Evolutionary conservation across 1,140 invertebrate species (phyloP).

Genomic region (Andrena cerasifolii): DNA sequence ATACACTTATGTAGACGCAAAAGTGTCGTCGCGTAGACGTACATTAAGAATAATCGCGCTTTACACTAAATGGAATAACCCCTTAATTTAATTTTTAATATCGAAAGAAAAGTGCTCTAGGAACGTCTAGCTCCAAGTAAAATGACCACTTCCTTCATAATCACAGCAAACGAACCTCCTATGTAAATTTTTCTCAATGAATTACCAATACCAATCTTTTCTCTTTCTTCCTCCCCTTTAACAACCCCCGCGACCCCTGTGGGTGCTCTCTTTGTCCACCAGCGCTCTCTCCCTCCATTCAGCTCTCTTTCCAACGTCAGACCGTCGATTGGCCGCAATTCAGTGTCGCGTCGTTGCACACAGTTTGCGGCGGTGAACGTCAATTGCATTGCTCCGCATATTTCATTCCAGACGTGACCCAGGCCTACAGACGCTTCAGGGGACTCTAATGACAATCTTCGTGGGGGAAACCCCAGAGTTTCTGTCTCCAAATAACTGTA

Average conservation of each 20-base stretch:
- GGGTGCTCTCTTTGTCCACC: not conserved
- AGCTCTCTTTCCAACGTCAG: slow-evolving; percentile 35
- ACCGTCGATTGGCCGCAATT: slow-evolving; percentile 70
- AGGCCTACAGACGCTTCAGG: slow-evolving; percentile 22
- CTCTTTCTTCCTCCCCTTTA: not conserved
- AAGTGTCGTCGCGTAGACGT: too few relatives aligned
- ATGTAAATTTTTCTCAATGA: not conserved
- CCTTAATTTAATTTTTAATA: too few relatives aligned
- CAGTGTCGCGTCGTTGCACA: slow-evolving; percentile 70
- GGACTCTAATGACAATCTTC: slow-evolving; percentile 10
- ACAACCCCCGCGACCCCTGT: not conserved
- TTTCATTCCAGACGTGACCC: slow-evolving; percentile 52
- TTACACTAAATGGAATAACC: too few relatives aligned
- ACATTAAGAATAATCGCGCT: too few relatives aligned
- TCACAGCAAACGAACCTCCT: too few relatives aligned
- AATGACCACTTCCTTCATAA: too few relatives aligned
- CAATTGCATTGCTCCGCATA: slow-evolving; percentile 69
- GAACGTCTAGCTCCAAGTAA: too few relatives aligned
- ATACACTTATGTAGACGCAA: too few relatives aligned
- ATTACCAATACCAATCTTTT: too few relatives aligned
- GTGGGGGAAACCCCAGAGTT: not conserved
- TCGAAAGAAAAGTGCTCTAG: too few relatives aligned
- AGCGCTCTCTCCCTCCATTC: not conserved
- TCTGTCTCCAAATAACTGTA: too few relatives aligned
- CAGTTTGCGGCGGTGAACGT: slow-evolving; percentile 57